Percentiles rank a stretch among this genome's conserved stretches.
Evolutionary conservation across 2,797 vertebrate genomes (phyloP).

Genomic region (Aeoliscus strigatus): DNA sequence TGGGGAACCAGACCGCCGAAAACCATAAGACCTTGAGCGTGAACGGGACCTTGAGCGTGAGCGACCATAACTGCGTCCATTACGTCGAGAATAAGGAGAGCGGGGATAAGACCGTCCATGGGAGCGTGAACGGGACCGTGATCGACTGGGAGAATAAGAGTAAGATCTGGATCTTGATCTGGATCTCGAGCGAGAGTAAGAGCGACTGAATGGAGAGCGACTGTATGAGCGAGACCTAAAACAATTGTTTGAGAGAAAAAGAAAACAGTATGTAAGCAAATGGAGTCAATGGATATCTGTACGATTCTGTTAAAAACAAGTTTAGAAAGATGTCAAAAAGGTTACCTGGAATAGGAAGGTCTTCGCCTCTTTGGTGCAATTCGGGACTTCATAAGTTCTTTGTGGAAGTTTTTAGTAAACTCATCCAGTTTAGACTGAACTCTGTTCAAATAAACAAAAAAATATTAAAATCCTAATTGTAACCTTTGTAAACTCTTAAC

Average conservation of each 20-base stretch:
- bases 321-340: background rate
- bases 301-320: constrained; percentile 1
- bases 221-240: constrained; percentile 92
- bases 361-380: constrained; percentile 95
- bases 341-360: constrained; percentile 93
- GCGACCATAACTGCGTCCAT: constrained; percentile 86
- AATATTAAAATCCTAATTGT: too few relatives aligned
- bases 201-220: constrained; percentile 92
- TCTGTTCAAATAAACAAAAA: constrained; percentile 67
- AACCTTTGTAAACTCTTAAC: too few relatives aligned
- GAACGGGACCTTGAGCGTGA: constrained; percentile 85
- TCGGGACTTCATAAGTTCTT: constrained; percentile 98
- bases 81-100: constrained; percentile 85
- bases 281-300: constrained; percentile 7
- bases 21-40: constrained; percentile 79
- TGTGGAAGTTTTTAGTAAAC: constrained; percentile 99
- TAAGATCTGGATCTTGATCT: constrained; percentile 82
- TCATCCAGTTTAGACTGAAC: constrained; percentile 98
- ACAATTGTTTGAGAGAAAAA: too few relatives aligned
- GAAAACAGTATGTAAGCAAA: constrained; percentile 4
- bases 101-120: constrained; percentile 85
- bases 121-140: constrained; percentile 90
- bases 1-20: constrained; percentile 61
- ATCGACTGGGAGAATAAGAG: constrained; percentile 84
- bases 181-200: constrained; percentile 88